Evolutionary conservation across 2,888 invertebrate species (phyloP), one percentile per base, ranked within the genome.

Genomic region (Calliscelio sp.): DNA sequence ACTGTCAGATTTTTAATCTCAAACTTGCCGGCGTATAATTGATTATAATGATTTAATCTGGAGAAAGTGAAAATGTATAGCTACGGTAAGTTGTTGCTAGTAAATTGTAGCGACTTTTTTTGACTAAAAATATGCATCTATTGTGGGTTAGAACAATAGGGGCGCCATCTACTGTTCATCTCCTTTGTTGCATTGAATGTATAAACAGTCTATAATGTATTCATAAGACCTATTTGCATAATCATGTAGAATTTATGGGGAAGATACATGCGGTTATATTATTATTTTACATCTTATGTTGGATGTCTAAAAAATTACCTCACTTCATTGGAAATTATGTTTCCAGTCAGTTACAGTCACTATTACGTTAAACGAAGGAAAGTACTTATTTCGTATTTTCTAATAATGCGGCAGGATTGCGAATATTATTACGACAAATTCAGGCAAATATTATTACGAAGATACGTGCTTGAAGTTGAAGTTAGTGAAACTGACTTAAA

Each of bases 161-260:
- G 59, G 77, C 77, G 77, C 77, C 77, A 77, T 77, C 77, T 77
- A 77, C 77, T 59, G 77, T 68, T 77, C 49, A 49, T 59, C 18
- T 77, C 77, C 77, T 77, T 77, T 77, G 77, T 77, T 77, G 49
- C 57, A 59, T 59, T 61, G 77, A 59, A 66, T 77, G 77, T 77
- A 77, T 77, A 77, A 68, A 65, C 77, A 77, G 77, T 55, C 77
- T 44, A 77, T 77, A 46, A 77, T 68, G 68, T 68, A 77, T 68
- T 68, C 77, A 59, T 59, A 68, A 59, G 77, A 57, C 24, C 59
- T 77, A 77, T 77, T 77, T 77, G 77, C 77, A 77, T 77, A 77
- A 77, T 77, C 77, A 68, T 59, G 66, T 66, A 65, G 59, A 78
- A 78, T 78, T 78, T 78, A 68, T 78, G 77, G 68, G 25, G 77